Percentiles rank a stretch among this genome's conserved stretches.
These are phyloP conservation scores for Petrosia ficiformis DNA, from an alignment of 37 sponge, comb jelly and placozoan species.

Conservation along the genomic window DNA sequence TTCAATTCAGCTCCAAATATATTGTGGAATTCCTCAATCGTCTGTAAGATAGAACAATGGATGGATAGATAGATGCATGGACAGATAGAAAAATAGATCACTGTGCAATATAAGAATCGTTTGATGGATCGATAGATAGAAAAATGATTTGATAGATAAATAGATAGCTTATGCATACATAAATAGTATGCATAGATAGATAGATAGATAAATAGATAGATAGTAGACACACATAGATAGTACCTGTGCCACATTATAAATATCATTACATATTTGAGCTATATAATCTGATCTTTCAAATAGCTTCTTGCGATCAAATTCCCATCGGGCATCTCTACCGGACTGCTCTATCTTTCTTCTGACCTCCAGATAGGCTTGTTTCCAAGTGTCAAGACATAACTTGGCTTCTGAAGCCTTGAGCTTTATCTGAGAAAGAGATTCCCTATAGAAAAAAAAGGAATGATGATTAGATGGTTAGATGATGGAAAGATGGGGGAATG, in stretches of 20 bases:
- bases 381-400: conserved; percentile 81
- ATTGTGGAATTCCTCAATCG: conserved; percentile 97
- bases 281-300: conserved; percentile 95
- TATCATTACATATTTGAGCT: conserved; percentile 87
- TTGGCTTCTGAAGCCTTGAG: conserved; percentile 78
- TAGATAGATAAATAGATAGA: conserved; percentile 1
- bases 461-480: too few species aligned
- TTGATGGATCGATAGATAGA: too few species aligned
- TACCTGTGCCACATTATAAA: conserved; percentile 86
- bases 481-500: too few species aligned
- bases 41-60: conserved; percentile 24
- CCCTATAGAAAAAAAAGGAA: conserved; percentile 40
- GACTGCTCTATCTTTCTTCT: conserved; percentile 98
- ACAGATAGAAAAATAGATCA: neutral
- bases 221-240: neutral
- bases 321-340: conserved; percentile 97
- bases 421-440: conserved; percentile 64
- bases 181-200: neutral
- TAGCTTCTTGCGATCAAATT: conserved; percentile 93
- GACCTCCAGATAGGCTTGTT: conserved; percentile 90
- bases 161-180: conserved; percentile 2
- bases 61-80: conserved; percentile 2
- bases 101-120: too few species aligned
- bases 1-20: conserved; percentile 99
- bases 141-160: neutral